These are phyloP conservation scores for Spheniscus mendiculus DNA, from an alignment of 2,113 vertebrate genomes.

Conservation along the genomic window DNA sequence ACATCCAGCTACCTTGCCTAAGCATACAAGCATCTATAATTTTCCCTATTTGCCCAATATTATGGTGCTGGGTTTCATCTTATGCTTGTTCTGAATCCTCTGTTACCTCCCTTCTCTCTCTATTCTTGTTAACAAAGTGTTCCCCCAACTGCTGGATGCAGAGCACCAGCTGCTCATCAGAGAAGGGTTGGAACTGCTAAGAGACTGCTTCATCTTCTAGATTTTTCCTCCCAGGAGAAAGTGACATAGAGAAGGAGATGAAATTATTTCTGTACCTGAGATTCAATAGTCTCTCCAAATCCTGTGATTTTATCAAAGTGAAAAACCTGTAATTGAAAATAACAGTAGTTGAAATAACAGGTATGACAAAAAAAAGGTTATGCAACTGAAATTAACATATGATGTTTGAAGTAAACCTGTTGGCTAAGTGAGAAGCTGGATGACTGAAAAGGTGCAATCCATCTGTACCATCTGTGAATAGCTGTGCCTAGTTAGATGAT, in stretches of 20 bases:
- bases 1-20: background rate
- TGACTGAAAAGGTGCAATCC: background rate
- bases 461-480: background rate
- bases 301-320: constrained; percentile 31
- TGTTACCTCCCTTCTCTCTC: background rate
- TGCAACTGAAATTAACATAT: background rate
- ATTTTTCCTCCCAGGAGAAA: background rate
- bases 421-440: background rate
- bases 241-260: background rate
- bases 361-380: background rate
- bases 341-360: background rate
- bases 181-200: background rate
- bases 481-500: background rate
- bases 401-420: background rate
- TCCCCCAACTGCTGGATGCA: background rate
- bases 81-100: background rate
- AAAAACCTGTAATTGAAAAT: constrained; percentile 20
- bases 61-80: background rate
- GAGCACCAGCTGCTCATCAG: background rate
- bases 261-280: constrained; percentile 43
- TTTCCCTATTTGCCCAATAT: background rate
- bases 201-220: background rate
- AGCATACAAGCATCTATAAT: background rate
- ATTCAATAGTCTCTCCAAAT: background rate
- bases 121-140: background rate